Percentiles rank a stretch among this genome's conserved stretches.
Evolutionary conservation across 2,888 invertebrate genomes (phyloP).

Genomic region (Hetaerina titia): DNA sequence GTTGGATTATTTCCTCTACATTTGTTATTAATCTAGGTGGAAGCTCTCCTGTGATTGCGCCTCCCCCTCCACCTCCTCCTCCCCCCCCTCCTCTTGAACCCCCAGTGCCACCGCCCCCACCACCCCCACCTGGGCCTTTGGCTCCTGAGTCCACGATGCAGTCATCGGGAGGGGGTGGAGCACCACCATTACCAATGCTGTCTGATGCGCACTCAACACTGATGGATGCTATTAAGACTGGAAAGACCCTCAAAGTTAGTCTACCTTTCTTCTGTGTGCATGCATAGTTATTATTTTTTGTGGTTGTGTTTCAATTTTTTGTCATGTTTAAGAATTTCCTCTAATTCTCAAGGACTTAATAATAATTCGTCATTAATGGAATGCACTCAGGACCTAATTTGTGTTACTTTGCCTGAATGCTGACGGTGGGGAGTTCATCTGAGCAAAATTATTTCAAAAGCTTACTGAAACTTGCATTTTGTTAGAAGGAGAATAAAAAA

Average conservation of each 20-base stretch:
- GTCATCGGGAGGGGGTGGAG: constrained; percentile 68
- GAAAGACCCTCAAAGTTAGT: constrained; percentile 85
- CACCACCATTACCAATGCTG: constrained; percentile 73
- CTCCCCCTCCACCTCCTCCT: constrained; percentile 73
- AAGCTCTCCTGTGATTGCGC: constrained; percentile 70
- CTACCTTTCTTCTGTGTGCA: not conserved
- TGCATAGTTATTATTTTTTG: too few species aligned
- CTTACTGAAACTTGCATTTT: too few species aligned
- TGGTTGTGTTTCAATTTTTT: too few species aligned
- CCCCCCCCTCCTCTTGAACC: constrained; percentile 73
- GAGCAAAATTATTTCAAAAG: too few species aligned
- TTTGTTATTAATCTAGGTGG: constrained; percentile 68
- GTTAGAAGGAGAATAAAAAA: too few species aligned
- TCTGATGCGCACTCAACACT: constrained; percentile 84
- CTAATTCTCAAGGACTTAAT: too few species aligned
- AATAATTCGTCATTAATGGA: too few species aligned
- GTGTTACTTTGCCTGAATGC: too few species aligned
- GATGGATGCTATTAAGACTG: constrained; percentile 91
- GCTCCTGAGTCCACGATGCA: constrained; percentile 70
- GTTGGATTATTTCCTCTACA: not conserved
- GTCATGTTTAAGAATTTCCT: too few species aligned
- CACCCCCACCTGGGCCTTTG: constrained; percentile 67
- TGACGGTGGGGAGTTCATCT: too few species aligned
- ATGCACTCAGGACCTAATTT: too few species aligned
- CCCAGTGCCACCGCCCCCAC: constrained; percentile 71